These are phyloP conservation scores for Diorhabda sublineata DNA, from an alignment of 1,140 invertebrate genomes.

Conservation along the genomic window DNA sequence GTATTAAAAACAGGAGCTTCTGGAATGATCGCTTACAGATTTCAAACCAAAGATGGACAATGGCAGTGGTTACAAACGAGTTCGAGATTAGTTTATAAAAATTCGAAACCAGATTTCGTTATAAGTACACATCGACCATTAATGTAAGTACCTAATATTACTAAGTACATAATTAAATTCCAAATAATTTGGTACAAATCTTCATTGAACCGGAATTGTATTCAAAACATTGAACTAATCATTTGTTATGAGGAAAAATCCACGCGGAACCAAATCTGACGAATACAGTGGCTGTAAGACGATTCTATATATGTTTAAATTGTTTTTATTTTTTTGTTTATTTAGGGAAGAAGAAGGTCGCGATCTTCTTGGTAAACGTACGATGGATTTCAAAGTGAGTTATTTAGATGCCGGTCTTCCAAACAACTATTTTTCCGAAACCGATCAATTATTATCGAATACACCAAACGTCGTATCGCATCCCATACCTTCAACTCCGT, in stretches of 20 bases:
- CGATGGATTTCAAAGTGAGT: slow-evolving; percentile 98
- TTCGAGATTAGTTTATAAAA: slow-evolving; percentile 95
- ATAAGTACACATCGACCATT: slow-evolving; percentile 96
- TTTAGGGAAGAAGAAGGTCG: slow-evolving; percentile 94
- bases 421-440: slow-evolving; percentile 83
- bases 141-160: slow-evolving; percentile 67
- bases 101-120: slow-evolving; percentile 98
- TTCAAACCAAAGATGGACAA: slow-evolving; percentile 87
- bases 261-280: too few species aligned
- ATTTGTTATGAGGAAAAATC: too few species aligned
- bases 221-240: too few species aligned
- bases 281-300: too few species aligned
- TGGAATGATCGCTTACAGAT: slow-evolving; percentile 96
- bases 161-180: too few species aligned
- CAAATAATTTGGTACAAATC: too few species aligned
- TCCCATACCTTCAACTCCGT: slow-evolving; percentile 58
- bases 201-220: too few species aligned
- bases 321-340: neutral
- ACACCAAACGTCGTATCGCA: slow-evolving; percentile 52
- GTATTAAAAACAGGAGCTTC: slow-evolving; percentile 97
- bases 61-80: slow-evolving; percentile 99
- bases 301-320: neutral
- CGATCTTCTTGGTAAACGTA: slow-evolving; percentile 91
- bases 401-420: slow-evolving; percentile 90
- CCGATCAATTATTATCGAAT: slow-evolving; percentile 68